These are phyloP conservation scores for Augiades crinisus DNA, from an alignment of 2,888 invertebrate genomes.

Conservation along the genomic window DNA sequence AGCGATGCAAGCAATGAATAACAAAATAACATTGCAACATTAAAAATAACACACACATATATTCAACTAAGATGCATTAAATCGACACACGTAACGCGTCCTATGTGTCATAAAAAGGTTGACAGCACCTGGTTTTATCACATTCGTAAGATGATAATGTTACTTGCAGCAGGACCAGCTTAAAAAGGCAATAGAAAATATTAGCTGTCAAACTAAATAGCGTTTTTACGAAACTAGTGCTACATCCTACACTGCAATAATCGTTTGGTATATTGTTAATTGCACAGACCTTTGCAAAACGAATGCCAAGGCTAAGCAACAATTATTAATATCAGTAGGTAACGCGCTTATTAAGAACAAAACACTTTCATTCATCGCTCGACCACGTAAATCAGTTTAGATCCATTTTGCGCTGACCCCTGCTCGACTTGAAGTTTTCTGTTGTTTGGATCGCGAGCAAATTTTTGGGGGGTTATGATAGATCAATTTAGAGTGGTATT, in stretches of 20 bases:
- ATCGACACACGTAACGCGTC: not conserved
- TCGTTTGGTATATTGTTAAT: constrained; percentile 36
- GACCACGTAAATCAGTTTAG: not conserved
- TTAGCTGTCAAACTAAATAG: constrained; percentile 25
- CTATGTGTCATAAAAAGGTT: constrained; percentile 10
- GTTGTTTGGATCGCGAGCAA: not conserved
- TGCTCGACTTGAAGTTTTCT: not conserved
- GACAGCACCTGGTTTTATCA: constrained; percentile 9
- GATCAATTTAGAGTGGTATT: constrained; percentile 31
- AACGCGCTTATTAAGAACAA: constrained; percentile 19
- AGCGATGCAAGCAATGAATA: too few species aligned
- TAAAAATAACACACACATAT: too few species aligned
- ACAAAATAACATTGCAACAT: too few species aligned
- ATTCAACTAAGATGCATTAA: not conserved
- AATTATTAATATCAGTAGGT: constrained; percentile 38
- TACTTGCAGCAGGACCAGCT: constrained; percentile 1
- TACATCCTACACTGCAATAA: constrained; percentile 31
- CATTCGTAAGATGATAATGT: constrained; percentile 10
- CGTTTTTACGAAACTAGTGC: constrained; percentile 30
- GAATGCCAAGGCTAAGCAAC: constrained; percentile 46
- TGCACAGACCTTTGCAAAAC: constrained; percentile 42
- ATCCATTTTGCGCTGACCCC: not conserved
- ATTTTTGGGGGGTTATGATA: constrained; percentile 15
- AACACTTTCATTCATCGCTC: constrained; percentile 12
- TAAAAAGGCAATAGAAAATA: constrained; percentile 17